These are phyloP conservation scores for Pseudococcus viburni DNA, from an alignment of 2,888 invertebrate species.

Conservation along the genomic window DNA sequence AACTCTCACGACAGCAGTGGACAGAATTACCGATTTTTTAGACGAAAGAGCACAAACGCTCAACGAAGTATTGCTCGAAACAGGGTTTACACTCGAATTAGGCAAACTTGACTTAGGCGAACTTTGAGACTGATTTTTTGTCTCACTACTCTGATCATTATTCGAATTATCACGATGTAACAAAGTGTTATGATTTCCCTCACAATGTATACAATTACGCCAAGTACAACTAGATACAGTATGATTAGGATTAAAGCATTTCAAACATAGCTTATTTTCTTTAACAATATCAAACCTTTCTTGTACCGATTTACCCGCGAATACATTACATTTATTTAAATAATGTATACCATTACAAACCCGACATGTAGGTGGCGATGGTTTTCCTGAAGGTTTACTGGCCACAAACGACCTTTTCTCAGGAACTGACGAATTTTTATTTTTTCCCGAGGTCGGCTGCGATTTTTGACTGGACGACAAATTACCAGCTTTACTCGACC, in stretches of 20 bases:
- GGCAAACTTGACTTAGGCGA: too few species aligned
- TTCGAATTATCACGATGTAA: background rate
- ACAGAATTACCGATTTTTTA: background rate
- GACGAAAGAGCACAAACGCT: background rate
- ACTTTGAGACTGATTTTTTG: background rate
- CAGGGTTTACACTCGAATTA: too few species aligned
- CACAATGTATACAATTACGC: background rate
- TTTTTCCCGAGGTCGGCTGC: background rate
- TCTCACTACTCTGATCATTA: background rate
- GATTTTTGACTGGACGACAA: background rate
- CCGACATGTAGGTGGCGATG: background rate
- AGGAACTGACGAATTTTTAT: too few species aligned
- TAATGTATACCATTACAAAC: background rate
- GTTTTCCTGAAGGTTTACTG: background rate
- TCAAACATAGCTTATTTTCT: background rate
- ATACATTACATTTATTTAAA: background rate
- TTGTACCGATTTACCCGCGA: background rate
- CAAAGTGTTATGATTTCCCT: background rate
- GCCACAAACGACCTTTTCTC: background rate
- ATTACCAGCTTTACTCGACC: too few species aligned
- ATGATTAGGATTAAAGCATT: background rate
- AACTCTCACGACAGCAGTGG: background rate
- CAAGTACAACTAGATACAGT: background rate
- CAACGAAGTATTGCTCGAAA: too few species aligned
- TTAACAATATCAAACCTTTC: background rate